Conservation (phyloP, 2,888 invertebrate genomes). For the Anoplius nigerrimus region DNA sequence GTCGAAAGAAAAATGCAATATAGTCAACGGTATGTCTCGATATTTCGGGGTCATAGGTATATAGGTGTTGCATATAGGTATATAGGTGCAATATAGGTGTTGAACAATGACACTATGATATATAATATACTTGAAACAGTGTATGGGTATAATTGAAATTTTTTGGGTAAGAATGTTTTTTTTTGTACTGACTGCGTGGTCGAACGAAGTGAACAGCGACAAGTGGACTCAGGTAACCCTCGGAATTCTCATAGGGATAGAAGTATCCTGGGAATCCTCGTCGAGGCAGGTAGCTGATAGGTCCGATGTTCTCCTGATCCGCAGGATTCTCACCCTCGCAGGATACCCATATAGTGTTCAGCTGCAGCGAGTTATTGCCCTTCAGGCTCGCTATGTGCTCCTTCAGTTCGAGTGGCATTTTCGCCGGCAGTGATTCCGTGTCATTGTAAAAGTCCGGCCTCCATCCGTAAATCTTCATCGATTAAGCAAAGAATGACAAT, state of each 20-base stretch:
- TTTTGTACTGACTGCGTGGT: slow-evolving; percentile 86
- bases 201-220: slow-evolving; percentile 90
- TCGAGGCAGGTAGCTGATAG: slow-evolving; percentile 86
- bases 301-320: slow-evolving; percentile 93
- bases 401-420: slow-evolving; percentile 86
- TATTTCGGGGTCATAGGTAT: too few relatives aligned
- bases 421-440: slow-evolving; percentile 81
- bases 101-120: too few relatives aligned
- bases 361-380: slow-evolving; percentile 76
- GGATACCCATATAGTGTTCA: slow-evolving; percentile 92
- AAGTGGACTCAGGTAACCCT: slow-evolving; percentile 91
- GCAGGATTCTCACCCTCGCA: slow-evolving; percentile 96
- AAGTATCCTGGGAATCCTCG: slow-evolving; percentile 92
- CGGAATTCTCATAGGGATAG: slow-evolving; percentile 91
- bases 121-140: too few relatives aligned
- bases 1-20: slow-evolving; percentile 63
- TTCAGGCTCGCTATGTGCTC: slow-evolving; percentile 80
- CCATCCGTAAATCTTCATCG: slow-evolving; percentile 88
- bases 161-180: too few relatives aligned
- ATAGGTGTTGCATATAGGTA: too few relatives aligned
- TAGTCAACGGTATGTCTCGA: too few relatives aligned
- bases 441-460: slow-evolving; percentile 88
- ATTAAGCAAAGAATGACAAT: background rate
- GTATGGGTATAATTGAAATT: too few relatives aligned
- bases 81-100: too few relatives aligned